A percentile compares a stretch with the other conserved stretches of the same genome.
Evolutionary conservation across 2,797 vertebrate species (phyloP).

Genomic region (Centroberyx gerrardi): DNA sequence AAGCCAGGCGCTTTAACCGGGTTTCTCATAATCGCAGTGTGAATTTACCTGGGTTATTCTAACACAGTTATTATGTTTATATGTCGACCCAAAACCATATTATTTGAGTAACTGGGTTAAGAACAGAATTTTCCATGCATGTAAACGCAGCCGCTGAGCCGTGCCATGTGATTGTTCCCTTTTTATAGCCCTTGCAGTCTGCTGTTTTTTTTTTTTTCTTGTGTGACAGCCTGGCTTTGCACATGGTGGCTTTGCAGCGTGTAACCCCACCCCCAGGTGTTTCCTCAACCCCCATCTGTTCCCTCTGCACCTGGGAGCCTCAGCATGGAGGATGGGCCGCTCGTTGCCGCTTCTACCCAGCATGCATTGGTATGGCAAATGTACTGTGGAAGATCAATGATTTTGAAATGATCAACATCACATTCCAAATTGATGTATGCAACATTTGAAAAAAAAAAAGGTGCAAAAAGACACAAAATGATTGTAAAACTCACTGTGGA

Average conservation of each 20-base stretch:
- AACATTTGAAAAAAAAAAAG: neutral
- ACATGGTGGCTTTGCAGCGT: slow-evolving; percentile 51
- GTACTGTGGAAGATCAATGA: neutral
- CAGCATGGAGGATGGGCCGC: slow-evolving; percentile 20
- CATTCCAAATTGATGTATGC: neutral
- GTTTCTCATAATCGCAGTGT: neutral
- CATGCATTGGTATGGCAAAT: neutral
- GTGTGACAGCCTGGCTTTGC: slow-evolving; percentile 42
- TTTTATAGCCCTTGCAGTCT: neutral
- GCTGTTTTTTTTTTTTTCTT: slow-evolving; percentile 19
- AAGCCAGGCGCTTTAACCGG: too few relatives aligned
- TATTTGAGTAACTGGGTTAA: neutral
- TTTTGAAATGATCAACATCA: neutral
- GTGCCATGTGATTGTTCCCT: neutral
- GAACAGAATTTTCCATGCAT: neutral
- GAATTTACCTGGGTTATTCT: neutral
- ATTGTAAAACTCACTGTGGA: neutral
- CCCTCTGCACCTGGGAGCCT: slow-evolving; percentile 48
- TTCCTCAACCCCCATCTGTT: slow-evolving; percentile 74
- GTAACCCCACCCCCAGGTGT: slow-evolving; percentile 71
- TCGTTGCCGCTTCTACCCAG: neutral
- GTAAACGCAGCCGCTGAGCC: slow-evolving; percentile 11
- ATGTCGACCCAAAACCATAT: neutral
- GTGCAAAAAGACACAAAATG: neutral
- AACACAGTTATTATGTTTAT: too few relatives aligned